Percentiles rank a stretch among this genome's conserved stretches.
Evolutionary conservation across 2,888 invertebrate genomes (phyloP).

Genomic region (Fragum sueziense): DNA sequence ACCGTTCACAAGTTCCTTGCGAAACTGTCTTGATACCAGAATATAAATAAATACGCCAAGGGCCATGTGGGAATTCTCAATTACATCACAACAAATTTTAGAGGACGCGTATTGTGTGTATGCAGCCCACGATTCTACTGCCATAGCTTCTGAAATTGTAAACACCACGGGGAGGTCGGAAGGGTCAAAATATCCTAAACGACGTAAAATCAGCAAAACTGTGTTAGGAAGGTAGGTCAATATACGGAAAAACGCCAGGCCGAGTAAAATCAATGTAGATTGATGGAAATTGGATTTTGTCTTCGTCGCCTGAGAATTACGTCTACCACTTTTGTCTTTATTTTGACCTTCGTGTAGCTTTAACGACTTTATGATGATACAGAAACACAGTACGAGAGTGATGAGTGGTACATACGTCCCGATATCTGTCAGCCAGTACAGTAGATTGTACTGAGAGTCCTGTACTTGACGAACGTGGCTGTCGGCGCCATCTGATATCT

Average conservation of each 20-base stretch:
- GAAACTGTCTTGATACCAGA: slow-evolving; percentile 23
- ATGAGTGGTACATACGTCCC: slow-evolving; percentile 9
- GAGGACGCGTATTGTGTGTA: slow-evolving; percentile 4
- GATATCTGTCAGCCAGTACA: slow-evolving; percentile 13
- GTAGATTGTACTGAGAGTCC: slow-evolving; percentile 7
- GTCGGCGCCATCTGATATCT: background rate
- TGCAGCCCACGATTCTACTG: slow-evolving; percentile 2
- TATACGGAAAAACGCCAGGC: slow-evolving; percentile 77
- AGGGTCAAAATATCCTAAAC: slow-evolving; percentile 56
- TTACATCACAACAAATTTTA: slow-evolving; percentile 13
- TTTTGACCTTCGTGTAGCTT: background rate
- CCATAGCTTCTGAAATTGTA: slow-evolving; percentile 1
- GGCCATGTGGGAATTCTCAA: slow-evolving; percentile 23
- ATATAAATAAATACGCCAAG: slow-evolving; percentile 35
- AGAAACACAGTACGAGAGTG: slow-evolving; percentile 50
- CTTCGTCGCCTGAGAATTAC: slow-evolving; percentile 6
- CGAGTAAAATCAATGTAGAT: slow-evolving; percentile 13
- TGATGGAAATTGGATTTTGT: background rate
- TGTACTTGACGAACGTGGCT: background rate
- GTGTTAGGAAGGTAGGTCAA: slow-evolving; percentile 76
- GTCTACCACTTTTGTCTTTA: background rate
- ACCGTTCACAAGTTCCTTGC: slow-evolving; percentile 3
- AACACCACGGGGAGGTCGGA: slow-evolving; percentile 8
- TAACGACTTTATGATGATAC: slow-evolving; percentile 42
- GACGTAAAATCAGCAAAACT: slow-evolving; percentile 70